A percentile compares a stretch with the other conserved stretches of the same genome.
Evolutionary conservation across 2,113 vertebrate species (phyloP).

Genomic region (Sceloporus undulatus): DNA sequence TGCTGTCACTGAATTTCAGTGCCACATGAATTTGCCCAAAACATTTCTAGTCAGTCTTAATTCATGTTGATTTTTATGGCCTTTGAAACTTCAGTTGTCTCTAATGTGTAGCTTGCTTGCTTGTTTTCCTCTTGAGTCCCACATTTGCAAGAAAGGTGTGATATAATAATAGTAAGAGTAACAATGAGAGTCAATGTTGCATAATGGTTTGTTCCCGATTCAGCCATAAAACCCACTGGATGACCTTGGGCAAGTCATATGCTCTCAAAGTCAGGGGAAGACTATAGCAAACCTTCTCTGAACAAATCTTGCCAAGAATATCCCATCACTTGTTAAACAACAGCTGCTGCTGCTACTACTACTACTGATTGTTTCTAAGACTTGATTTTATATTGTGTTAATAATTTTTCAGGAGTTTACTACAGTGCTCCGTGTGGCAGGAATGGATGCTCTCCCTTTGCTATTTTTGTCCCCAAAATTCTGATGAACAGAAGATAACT

Average conservation of each 20-base stretch:
- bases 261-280: no score
- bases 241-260: no score
- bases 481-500: constrained; percentile 96
- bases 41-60: neutral
- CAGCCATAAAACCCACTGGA: no score
- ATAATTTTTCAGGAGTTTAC: constrained; percentile 87
- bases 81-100: neutral
- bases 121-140: no score
- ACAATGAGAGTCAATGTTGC: no score
- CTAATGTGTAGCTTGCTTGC: constrained; percentile 9
- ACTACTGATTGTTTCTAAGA: neutral
- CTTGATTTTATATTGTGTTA: neutral
- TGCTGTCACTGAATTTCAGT: neutral
- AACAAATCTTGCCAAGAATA: no score
- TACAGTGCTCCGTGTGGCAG: constrained; percentile 99
- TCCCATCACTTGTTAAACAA: no score
- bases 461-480: constrained; percentile 91
- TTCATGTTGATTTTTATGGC: neutral
- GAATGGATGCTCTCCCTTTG: constrained; percentile 99
- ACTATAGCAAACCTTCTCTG: no score
- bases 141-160: no score
- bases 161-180: no score
- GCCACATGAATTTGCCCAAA: neutral
- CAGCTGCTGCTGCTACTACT: no score
- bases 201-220: no score